Percentiles rank a stretch among this genome's conserved stretches.
Conservation (phyloP, 2,113 vertebrate species). For the Etia nguti region DNA sequence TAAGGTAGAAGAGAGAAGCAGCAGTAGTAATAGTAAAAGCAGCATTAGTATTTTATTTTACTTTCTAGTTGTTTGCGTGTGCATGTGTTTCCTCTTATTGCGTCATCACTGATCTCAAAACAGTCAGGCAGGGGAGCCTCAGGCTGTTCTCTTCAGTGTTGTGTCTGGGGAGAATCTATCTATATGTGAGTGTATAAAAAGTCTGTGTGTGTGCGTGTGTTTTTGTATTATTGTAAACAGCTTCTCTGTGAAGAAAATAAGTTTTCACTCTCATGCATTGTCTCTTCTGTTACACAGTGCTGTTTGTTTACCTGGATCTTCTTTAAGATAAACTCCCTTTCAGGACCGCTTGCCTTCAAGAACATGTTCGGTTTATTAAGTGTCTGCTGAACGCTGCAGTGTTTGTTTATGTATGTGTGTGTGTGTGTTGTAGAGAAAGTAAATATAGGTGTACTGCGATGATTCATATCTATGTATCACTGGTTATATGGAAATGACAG, state of each 20-base stretch:
- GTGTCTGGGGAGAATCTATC: conserved; percentile 20
- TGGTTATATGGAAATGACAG: neutral
- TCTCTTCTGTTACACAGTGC: neutral
- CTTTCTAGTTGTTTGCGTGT: neutral
- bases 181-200: neutral
- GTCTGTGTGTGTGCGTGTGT: neutral
- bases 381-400: neutral
- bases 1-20: neutral
- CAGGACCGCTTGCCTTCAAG: neutral
- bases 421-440: neutral
- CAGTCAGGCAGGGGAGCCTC: conserved; percentile 10
- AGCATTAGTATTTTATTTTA: neutral
- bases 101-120: conserved; percentile 44
- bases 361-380: neutral
- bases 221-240: neutral
- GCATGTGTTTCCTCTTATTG: conserved; percentile 46
- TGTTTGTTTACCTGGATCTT: conserved; percentile 21
- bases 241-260: neutral
- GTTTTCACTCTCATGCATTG: neutral
- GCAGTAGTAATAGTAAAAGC: neutral
- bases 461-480: neutral
- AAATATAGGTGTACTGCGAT: neutral
- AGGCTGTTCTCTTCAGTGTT: conserved; percentile 24
- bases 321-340: conserved; percentile 10
- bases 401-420: neutral